Conservation (phyloP, 2,797 vertebrate species). For the Molossus molossus region DNA sequence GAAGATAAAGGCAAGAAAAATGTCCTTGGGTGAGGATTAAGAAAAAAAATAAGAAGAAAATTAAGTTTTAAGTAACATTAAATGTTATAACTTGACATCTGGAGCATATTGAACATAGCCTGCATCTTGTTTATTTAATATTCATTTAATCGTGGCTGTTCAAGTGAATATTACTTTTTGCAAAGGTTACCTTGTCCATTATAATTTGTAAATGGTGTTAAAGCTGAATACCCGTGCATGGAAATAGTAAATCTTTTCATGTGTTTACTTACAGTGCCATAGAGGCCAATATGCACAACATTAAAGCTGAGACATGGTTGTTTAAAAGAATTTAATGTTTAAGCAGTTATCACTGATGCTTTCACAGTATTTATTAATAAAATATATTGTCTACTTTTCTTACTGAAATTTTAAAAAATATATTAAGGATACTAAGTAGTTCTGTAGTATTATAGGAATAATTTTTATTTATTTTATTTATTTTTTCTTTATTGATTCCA, state of each 20-base stretch:
- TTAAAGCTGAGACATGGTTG: constrained; percentile 80
- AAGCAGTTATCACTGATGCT: constrained; percentile 86
- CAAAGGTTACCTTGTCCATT: constrained; percentile 80
- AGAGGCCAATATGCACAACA: constrained; percentile 63
- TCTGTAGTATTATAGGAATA: constrained; percentile 35
- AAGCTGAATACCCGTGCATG: constrained; percentile 74
- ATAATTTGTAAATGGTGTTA: constrained; percentile 79
- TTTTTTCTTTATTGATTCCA: too few species aligned
- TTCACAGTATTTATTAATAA: constrained; percentile 92
- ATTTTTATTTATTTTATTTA: not conserved
- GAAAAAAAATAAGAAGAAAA: not conserved
- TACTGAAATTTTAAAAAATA: constrained; percentile 40
- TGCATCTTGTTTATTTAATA: constrained; percentile 79
- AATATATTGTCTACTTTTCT: constrained; percentile 79
- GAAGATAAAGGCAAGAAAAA: too few species aligned
- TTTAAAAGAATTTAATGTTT: constrained; percentile 82
- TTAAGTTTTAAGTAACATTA: constrained; percentile 73
- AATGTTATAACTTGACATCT: constrained; percentile 71
- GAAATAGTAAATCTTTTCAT: constrained; percentile 75
- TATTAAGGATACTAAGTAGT: constrained; percentile 53
- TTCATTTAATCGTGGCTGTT: constrained; percentile 77
- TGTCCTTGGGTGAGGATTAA: too few species aligned
- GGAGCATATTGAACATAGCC: constrained; percentile 76
- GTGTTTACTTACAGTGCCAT: constrained; percentile 63
- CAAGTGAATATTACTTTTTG: constrained; percentile 73